Evolutionary conservation across 2,888 invertebrate species (phyloP).

Genomic region (Timandra comae): DNA sequence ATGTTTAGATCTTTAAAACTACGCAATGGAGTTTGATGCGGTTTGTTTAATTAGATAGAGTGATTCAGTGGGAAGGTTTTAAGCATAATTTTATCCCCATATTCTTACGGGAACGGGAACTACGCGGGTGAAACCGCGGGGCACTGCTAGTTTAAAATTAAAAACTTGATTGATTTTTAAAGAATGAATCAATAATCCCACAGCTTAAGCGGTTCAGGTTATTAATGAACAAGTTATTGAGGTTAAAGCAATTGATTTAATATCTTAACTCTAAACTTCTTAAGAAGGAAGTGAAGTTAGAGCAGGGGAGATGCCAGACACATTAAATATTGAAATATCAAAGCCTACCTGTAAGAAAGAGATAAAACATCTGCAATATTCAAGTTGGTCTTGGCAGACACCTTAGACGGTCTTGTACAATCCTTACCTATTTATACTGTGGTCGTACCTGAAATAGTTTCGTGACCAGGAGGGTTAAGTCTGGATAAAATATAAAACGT

Average conservation of each 20-base stretch:
- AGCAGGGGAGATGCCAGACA: conserved; percentile 32
- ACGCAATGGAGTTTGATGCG: no score
- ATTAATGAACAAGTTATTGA: neutral
- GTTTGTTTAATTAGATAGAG: no score
- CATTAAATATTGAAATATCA: conserved; percentile 47
- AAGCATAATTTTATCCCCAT: no score
- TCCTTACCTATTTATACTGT: conserved; percentile 14
- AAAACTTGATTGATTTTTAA: no score
- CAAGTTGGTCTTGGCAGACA: conserved; percentile 44
- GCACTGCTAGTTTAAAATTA: no score
- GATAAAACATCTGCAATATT: conserved; percentile 38
- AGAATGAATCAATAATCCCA: no score
- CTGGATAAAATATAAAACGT: conserved; percentile 5
- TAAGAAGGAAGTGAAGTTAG: conserved; percentile 24
- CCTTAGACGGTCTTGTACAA: conserved; percentile 25
- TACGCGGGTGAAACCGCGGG: no score
- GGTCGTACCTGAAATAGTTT: conserved; percentile 25
- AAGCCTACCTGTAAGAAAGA: conserved; percentile 21
- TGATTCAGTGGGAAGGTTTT: no score
- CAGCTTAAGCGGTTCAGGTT: no score
- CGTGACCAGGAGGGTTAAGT: conserved; percentile 19
- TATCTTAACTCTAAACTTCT: conserved; percentile 19
- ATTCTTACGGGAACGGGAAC: no score
- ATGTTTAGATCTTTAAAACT: no score
- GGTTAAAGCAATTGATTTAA: conserved; percentile 13